A percentile compares a stretch with the other conserved stretches of the same genome.
Evolutionary conservation across 2,888 invertebrate genomes (phyloP).

Genomic region (Cryptus viduatorius): DNA sequence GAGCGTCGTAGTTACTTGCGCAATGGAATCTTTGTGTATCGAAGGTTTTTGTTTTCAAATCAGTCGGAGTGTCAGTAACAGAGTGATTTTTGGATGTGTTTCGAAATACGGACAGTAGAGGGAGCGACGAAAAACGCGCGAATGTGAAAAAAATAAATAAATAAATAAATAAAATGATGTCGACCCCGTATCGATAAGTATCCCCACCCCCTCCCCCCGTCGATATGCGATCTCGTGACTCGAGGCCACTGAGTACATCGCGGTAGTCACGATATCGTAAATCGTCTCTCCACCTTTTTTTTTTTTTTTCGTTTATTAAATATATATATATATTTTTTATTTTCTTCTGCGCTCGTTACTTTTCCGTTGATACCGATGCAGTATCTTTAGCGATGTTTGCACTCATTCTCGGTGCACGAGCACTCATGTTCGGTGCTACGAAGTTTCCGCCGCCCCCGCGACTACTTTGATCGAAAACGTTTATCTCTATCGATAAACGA

Average conservation of each 20-base stretch:
- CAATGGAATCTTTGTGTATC: constrained; percentile 31
- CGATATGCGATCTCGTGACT: constrained; percentile 23
- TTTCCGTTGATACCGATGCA: constrained; percentile 17
- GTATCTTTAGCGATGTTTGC: constrained; percentile 8
- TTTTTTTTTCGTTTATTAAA: neutral
- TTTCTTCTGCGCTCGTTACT: neutral
- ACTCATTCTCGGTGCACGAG: constrained; percentile 46
- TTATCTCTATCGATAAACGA: constrained; percentile 23
- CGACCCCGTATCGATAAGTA: neutral
- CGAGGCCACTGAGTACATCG: constrained; percentile 8
- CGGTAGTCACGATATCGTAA: constrained; percentile 7
- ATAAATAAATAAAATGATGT: neutral
- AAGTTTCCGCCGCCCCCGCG: neutral
- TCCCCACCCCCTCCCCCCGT: too few species aligned
- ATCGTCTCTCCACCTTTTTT: constrained; percentile 9
- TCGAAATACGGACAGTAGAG: neutral
- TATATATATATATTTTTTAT: constrained; percentile 21
- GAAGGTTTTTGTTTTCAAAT: constrained; percentile 32
- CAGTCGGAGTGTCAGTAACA: neutral
- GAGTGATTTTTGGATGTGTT: neutral
- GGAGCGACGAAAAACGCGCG: neutral
- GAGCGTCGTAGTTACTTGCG: neutral
- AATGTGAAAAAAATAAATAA: neutral
- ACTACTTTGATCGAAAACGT: neutral
- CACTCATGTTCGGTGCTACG: constrained; percentile 17